Evolutionary conservation across 2,888 invertebrate species (phyloP), one percentile per base, ranked within the genome.

Genomic region (Mantis religiosa): DNA sequence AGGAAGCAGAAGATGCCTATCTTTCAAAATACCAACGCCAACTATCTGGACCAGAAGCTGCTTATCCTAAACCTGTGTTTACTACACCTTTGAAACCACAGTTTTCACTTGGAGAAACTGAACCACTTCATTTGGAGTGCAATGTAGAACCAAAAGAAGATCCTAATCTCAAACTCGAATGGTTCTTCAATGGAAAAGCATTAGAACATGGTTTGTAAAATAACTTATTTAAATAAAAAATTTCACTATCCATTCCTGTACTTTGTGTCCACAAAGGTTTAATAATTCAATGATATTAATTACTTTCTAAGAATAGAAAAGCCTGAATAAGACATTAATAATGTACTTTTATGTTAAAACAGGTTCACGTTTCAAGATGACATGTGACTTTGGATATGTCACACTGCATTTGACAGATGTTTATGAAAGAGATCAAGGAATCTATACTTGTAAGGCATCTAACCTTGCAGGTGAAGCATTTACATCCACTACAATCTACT

Each of bases 311-410:
- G n/a, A 41, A 27, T 28, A 27, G 14, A 71, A 15, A 27, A 87
- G 14, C 15, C 14, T 89, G 7, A 12, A 25, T 83, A 25, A n/a
- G 2, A n/a, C 7, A 27, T 4, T 30, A 27, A 27, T 30, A 83
- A 30, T 28, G 6, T 87, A 28, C 20, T 12, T 87, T 27, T 47
- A 6, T 14, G 14, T 85, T 84, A 85, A 88, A 89, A 4, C 88
- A 94, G 95, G 94, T 85, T 97, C 98, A 3, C 95, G 98, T 91
- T 98, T 98, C 93, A 98, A 98, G 93, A 96, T 98, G 92, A 98
- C 97, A 1, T 97, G 97, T 92, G 99, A 99, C 92, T 99, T 99
- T 93, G 99, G 99, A 88, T 99, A 98, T 92, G 99, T 99, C 8
- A 98, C 98, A 6, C 94, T 99, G 91, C 99, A 99, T 93, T 94